Conservation (phyloP, 53 echinoderm and acorn worm species). For the Arbacia lixula region DNA sequence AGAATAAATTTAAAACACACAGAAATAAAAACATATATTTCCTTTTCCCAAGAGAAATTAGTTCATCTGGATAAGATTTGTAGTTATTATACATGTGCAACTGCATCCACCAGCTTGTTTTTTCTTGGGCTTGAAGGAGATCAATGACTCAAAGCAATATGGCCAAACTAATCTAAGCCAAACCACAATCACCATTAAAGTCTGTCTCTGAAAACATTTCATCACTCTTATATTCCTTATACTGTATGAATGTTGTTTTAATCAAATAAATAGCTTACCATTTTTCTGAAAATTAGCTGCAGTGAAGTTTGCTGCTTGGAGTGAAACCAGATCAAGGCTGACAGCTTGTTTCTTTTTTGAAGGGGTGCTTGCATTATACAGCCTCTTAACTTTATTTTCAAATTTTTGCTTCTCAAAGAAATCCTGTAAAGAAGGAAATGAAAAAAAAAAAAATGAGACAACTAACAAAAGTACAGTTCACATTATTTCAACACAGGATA, state of each 20-base stretch:
- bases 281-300: constrained; percentile 73
- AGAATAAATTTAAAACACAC: too few species aligned
- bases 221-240: too few species aligned
- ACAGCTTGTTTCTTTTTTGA: constrained; percentile 26
- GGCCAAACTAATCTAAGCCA: not conserved
- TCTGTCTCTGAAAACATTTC: too few species aligned
- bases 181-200: too few species aligned
- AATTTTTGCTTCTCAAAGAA: constrained; percentile 89
- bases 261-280: constrained; percentile 48
- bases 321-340: constrained; percentile 80
- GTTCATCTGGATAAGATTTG: too few species aligned
- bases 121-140: not conserved
- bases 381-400: constrained; percentile 61
- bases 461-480: not conserved
- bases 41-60: too few species aligned
- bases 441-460: not conserved
- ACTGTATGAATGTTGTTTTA: not conserved
- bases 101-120: too few species aligned
- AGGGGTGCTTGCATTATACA: constrained; percentile 22
- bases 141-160: not conserved
- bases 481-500: too few species aligned
- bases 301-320: constrained; percentile 77
- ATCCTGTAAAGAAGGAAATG: constrained; percentile 55
- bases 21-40: too few species aligned
- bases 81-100: too few species aligned